A percentile compares a stretch with the other conserved stretches of the same genome.
phyloP scores from a whole-genome alignment of 2,888 invertebrate genomes.

The Polydrusus tereticollis region DNA sequence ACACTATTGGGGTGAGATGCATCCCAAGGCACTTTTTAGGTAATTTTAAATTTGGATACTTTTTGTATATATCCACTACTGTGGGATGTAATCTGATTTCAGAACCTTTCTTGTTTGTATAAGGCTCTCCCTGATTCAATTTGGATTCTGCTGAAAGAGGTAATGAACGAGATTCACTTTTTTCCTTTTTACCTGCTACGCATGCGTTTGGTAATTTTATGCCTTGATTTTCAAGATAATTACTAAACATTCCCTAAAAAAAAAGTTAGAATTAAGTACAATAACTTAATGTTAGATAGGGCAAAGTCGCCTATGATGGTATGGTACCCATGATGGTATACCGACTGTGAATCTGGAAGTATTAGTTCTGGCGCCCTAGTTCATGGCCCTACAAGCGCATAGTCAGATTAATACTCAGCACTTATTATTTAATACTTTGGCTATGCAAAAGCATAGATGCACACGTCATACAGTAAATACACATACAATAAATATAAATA shows the following conservation, averaged over 20 bases:
- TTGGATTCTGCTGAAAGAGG: not conserved
- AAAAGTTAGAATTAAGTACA: no score
- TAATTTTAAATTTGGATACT: constrained; percentile 50
- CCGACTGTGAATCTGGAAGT: no score
- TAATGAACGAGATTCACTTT: not conserved
- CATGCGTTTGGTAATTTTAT: constrained; percentile 31
- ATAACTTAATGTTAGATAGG: no score
- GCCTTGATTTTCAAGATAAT: constrained; percentile 16
- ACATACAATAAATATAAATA: no score
- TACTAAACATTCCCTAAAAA: constrained; percentile 25
- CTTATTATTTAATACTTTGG: no score
- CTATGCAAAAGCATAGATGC: no score
- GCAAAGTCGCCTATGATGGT: no score
- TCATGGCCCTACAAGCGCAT: no score
- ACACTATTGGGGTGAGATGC: constrained; percentile 50
- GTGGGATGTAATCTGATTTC: constrained; percentile 45
- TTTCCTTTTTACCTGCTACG: constrained; percentile 21
- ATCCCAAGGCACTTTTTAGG: constrained; percentile 47
- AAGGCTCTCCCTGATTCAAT: not conserved
- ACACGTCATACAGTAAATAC: no score
- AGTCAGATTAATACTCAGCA: no score
- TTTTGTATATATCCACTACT: constrained; percentile 46
- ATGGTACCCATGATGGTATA: no score
- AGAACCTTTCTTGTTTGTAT: not conserved
- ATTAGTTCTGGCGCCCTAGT: no score